phyloP scores from a whole-genome alignment of 2,888 invertebrate species.

The Parochlus steinenii region DNA sequence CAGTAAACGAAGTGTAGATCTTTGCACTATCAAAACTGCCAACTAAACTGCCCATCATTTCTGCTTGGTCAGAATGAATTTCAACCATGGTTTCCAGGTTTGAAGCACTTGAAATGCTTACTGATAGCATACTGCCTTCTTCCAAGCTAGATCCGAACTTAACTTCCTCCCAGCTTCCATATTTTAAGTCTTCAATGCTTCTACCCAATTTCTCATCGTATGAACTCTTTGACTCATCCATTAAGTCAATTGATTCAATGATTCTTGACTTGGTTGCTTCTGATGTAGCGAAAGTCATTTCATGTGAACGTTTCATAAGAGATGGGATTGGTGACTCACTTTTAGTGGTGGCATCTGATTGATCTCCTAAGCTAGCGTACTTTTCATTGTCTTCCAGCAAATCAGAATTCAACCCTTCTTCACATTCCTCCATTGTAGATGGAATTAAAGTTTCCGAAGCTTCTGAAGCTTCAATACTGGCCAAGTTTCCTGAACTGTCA shows the following conservation, averaged over 20 bases:
- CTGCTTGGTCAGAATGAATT: conserved; percentile 23
- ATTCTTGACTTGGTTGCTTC: conserved; percentile 25
- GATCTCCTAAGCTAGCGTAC: conserved; percentile 28
- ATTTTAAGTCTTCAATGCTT: conserved; percentile 23
- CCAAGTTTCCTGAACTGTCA: conserved; percentile 74
- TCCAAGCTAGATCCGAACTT: conserved; percentile 38
- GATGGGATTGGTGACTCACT: conserved; percentile 45
- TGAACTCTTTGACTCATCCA: conserved; percentile 29
- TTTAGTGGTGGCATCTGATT: conserved; percentile 38
- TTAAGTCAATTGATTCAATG: conserved; percentile 18
- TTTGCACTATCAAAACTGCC: conserved; percentile 22
- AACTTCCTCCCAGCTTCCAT: conserved; percentile 29
- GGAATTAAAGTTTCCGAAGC: conserved; percentile 85
- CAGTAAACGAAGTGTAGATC: conserved; percentile 11
- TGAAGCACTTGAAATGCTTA: conserved; percentile 41
- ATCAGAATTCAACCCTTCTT: conserved; percentile 44
- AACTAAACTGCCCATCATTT: conserved; percentile 27
- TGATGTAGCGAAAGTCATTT: conserved; percentile 70
- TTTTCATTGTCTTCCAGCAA: conserved; percentile 15
- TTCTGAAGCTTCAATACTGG: conserved; percentile 81
- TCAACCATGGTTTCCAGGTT: conserved; percentile 32
- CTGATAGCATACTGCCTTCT: conserved; percentile 38
- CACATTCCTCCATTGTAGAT: conserved; percentile 61
- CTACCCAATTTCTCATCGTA: conserved; percentile 33
- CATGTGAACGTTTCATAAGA: conserved; percentile 73